These are phyloP conservation scores for Drosophila merina DNA, from an alignment of 2,888 invertebrate species.

Conservation along the genomic window DNA sequence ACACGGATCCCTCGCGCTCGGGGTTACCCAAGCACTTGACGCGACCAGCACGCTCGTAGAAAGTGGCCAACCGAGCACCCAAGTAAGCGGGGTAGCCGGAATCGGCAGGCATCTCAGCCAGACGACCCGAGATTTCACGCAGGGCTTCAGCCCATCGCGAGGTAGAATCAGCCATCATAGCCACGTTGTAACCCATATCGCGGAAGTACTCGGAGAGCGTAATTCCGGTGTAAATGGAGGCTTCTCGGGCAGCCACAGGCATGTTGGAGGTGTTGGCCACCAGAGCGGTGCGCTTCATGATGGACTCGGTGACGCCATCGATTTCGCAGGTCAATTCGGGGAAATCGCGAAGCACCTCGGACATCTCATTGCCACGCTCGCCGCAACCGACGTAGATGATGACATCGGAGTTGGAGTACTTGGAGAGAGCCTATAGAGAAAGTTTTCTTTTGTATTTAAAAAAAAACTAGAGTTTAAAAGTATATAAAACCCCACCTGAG, in stretches of 20 bases:
- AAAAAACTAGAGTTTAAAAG: not conserved
- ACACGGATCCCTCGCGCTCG: slow-evolving; percentile 98
- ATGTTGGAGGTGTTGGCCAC: slow-evolving; percentile 99
- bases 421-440: slow-evolving; percentile 93
- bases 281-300: slow-evolving; percentile 99
- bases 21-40: slow-evolving; percentile 99
- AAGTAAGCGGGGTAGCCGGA: slow-evolving; percentile 99
- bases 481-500: slow-evolving; percentile 85
- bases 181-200: slow-evolving; percentile 99
- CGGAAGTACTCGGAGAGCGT: slow-evolving; percentile 99
- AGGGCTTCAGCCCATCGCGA: slow-evolving; percentile 99
- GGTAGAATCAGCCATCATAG: slow-evolving; percentile 99
- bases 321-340: slow-evolving; percentile 98
- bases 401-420: slow-evolving; percentile 99
- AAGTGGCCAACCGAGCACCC: slow-evolving; percentile 98
- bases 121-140: slow-evolving; percentile 96
- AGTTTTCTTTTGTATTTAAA: not conserved
- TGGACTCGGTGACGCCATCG: slow-evolving; percentile 97
- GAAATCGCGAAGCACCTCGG: slow-evolving; percentile 99
- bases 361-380: slow-evolving; percentile 99
- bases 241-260: slow-evolving; percentile 99
- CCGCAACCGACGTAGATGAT: slow-evolving; percentile 99
- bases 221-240: slow-evolving; percentile 99
- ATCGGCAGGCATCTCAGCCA: slow-evolving; percentile 99
- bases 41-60: slow-evolving; percentile 99